Evolutionary conservation across 2,888 invertebrate species (phyloP), one percentile per base, ranked within the genome.

Genomic region (Gortyna flavago): DNA sequence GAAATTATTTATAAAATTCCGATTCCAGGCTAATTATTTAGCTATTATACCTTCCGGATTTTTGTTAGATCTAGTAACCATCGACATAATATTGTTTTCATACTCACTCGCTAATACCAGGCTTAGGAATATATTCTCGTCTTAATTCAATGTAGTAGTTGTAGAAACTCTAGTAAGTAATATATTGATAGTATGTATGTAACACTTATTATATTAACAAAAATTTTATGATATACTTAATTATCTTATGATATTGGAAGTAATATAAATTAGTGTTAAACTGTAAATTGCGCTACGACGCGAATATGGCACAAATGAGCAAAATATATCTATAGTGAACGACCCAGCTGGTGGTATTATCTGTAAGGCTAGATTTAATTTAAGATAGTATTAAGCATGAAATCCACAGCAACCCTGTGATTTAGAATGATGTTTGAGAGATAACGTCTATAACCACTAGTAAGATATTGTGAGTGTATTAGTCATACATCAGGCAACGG

Each of bases 161-260:
- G 1, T 72, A n/a, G n/a, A 13, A 44, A n/a, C 32, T 35, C 2
- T n/a, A 32, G 32, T 44, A 25, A 32, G 32, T 54, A 25, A 48
- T 48, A 70, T 35, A 48, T 44, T 25, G 8, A 67, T 48, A 48
- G 13, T 32, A 25, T 32, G 32, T 35, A 21, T 48, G 13, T 70
- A 35, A 13, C 21, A 48, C 35, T 18, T 69, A 54, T 29, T 21
- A 1, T 18, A 25, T 25, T 4, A 51, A 51, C 16, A 41, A 48
- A 25, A 1, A 32, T n/a, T 21, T 2, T 51, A 32, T 41, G 25
- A n/a, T 38, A 8, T 9, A 32, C 21, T 54, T 68, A 35, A 66
- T 54, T 44, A 54, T 54, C 18, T 54, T 61, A 83, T 67, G 54
- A 77, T 67, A 62, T 67, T 83, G 44, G 61, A 61, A 82, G n/a